phyloP scores from a whole-genome alignment of 2,888 invertebrate genomes.

The Chouioia cunea region DNA sequence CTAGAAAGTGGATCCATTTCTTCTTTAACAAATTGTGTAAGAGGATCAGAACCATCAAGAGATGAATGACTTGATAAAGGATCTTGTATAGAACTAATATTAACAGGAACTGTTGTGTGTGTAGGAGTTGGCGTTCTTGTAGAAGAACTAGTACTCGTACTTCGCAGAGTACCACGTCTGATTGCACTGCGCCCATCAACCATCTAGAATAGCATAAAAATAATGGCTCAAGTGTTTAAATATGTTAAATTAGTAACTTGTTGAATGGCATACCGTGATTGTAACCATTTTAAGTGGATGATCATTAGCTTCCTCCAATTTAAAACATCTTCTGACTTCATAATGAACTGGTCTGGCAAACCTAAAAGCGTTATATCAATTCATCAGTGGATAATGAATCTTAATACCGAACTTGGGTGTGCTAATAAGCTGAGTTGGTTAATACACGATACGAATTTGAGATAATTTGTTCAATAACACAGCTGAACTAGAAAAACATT shows the following conservation, averaged over 20 bases:
- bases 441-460: too few relatives aligned
- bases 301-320: slow-evolving; percentile 68
- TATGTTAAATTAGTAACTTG: slow-evolving; percentile 21
- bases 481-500: slow-evolving; percentile 19
- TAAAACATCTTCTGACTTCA: slow-evolving; percentile 49
- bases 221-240: slow-evolving; percentile 21
- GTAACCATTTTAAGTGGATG: slow-evolving; percentile 74
- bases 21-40: slow-evolving; percentile 78
- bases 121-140: slow-evolving; percentile 66
- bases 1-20: slow-evolving; percentile 76
- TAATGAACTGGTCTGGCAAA: slow-evolving; percentile 57
- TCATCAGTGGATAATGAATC: neutral
- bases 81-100: slow-evolving; percentile 68
- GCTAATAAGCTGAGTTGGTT: neutral
- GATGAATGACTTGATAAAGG: slow-evolving; percentile 69
- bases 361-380: slow-evolving; percentile 52
- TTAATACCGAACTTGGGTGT: neutral
- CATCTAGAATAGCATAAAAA: slow-evolving; percentile 63
- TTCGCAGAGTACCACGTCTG: slow-evolving; percentile 69
- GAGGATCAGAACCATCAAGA: slow-evolving; percentile 81
- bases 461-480: neutral
- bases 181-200: slow-evolving; percentile 71
- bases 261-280: slow-evolving; percentile 65
- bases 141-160: slow-evolving; percentile 71
- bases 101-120: slow-evolving; percentile 63